These are phyloP conservation scores for Drosophila parvula DNA, from an alignment of 1,140 invertebrate genomes.

Conservation along the genomic window DNA sequence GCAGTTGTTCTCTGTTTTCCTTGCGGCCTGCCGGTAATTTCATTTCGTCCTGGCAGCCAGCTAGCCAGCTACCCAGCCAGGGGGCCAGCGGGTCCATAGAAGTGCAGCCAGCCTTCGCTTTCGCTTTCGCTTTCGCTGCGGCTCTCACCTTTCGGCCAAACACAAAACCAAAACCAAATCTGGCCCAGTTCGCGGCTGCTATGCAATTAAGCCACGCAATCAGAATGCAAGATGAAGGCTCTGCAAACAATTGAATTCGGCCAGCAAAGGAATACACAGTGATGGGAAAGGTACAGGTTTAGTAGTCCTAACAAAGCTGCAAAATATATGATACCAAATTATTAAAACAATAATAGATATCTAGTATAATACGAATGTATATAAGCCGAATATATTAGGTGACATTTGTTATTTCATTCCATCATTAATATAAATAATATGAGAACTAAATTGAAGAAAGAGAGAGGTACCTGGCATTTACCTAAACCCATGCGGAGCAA, in stretches of 20 bases:
- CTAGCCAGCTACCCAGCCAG: neutral
- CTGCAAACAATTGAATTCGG: conserved; percentile 67
- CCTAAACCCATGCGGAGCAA: neutral
- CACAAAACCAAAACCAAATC: conserved; percentile 48
- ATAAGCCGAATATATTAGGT: neutral
- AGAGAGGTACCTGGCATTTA: neutral
- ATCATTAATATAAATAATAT: neutral
- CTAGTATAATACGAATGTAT: neutral
- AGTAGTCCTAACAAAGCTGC: neutral
- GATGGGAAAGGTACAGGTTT: conserved; percentile 5
- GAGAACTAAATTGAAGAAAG: neutral
- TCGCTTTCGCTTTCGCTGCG: conserved; percentile 12
- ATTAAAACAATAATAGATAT: neutral
- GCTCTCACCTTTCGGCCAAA: conserved; percentile 35
- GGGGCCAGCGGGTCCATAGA: conserved; percentile 23
- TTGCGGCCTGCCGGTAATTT: conserved; percentile 47
- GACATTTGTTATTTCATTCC: neutral
- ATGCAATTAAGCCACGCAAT: conserved; percentile 80
- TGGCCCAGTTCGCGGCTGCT: conserved; percentile 51
- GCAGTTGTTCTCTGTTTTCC: conserved; percentile 21
- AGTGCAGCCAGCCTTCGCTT: conserved; percentile 57
- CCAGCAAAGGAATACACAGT: conserved; percentile 8
- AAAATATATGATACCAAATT: too few relatives aligned
- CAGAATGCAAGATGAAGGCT: conserved; percentile 82
- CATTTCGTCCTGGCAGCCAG: conserved; percentile 42